A percentile compares a stretch with the other conserved stretches of the same genome.
Conservation (phyloP, 2,113 vertebrate genomes). For the Hippocampus comes region DNA sequence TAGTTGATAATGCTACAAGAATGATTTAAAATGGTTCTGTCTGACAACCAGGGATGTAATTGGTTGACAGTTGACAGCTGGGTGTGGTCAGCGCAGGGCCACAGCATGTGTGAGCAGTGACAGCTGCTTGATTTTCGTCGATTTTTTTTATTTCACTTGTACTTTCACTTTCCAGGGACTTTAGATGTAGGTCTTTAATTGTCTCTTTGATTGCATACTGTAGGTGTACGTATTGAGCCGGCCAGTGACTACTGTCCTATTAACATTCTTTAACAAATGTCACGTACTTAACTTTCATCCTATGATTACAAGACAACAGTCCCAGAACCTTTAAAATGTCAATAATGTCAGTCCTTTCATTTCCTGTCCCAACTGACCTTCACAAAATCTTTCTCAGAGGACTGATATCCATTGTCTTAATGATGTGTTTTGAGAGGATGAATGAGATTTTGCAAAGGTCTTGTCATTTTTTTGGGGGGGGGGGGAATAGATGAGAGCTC, state of each 20-base stretch:
- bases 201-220: no score
- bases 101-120: no score
- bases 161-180: no score
- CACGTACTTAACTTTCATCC: background rate
- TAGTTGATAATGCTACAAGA: background rate
- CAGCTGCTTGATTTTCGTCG: no score
- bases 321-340: background rate
- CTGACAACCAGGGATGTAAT: background rate
- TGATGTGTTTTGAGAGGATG: slow-evolving; percentile 10
- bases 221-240: no score
- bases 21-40: background rate
- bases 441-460: slow-evolving; percentile 28
- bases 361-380: background rate
- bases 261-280: background rate
- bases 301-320: background rate
- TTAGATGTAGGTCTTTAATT: no score
- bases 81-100: no score
- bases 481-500: slow-evolving; percentile 21
- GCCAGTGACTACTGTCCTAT: no score
- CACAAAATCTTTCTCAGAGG: slow-evolving; percentile 5
- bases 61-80: no score
- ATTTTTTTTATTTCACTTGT: no score
- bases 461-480: slow-evolving; percentile 6
- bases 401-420: background rate
- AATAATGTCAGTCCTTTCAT: background rate